These are phyloP conservation scores for Rutilus rutilus DNA, from an alignment of 2,113 vertebrate species.

Conservation along the genomic window DNA sequence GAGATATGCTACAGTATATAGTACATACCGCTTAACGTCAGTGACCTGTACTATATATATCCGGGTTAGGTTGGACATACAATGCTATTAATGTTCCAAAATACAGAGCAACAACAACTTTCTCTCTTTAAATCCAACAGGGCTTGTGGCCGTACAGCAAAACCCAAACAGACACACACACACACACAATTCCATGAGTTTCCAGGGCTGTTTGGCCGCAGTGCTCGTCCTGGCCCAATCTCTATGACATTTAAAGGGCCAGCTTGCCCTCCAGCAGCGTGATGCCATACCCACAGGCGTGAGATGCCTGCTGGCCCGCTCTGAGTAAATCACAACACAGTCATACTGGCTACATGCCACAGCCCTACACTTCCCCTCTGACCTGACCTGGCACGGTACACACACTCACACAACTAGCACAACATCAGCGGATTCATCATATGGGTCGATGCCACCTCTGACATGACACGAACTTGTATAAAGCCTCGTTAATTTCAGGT, in stretches of 20 bases:
- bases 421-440: conserved; percentile 47
- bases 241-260: conserved; percentile 82
- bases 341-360: conserved; percentile 51
- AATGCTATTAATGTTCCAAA: not conserved
- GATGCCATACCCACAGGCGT: conserved; percentile 75
- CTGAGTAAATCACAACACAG: conserved; percentile 54
- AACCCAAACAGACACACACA: not conserved
- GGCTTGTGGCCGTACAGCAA: not conserved
- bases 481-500: conserved; percentile 48
- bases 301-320: conserved; percentile 69
- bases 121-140: not conserved
- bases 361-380: conserved; percentile 52
- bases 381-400: conserved; percentile 52
- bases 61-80: not conserved
- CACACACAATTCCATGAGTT: conserved; percentile 39
- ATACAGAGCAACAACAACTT: not conserved
- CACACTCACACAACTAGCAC: conserved; percentile 25
- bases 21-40: not conserved
- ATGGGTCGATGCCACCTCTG: conserved; percentile 51
- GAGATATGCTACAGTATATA: not conserved
- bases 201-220: conserved; percentile 54
- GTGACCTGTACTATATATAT: not conserved
- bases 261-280: conserved; percentile 72
- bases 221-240: conserved; percentile 54
- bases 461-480: conserved; percentile 53